Percentiles rank a stretch among this genome's conserved stretches.
These are phyloP conservation scores for Phalloptychus januarius DNA, from an alignment of 2,797 vertebrate species.

Conservation along the genomic window DNA sequence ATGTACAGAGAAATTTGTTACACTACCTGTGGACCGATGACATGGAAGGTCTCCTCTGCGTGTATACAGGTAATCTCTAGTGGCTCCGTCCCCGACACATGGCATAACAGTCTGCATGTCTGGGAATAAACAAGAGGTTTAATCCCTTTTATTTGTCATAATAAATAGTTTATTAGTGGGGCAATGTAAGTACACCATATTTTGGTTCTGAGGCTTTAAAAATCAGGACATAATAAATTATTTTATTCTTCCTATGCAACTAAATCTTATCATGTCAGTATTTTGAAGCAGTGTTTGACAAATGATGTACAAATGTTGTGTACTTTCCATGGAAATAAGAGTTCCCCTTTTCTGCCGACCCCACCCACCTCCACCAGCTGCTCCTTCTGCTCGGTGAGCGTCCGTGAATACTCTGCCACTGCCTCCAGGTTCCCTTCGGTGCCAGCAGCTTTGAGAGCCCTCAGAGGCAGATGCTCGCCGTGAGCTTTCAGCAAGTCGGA, in stretches of 20 bases:
- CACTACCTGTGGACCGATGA: constrained; percentile 95
- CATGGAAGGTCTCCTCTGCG: constrained; percentile 96
- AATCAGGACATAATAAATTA: neutral
- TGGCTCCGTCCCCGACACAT: constrained; percentile 93
- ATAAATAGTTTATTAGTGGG: neutral
- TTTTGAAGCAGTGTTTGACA: no score
- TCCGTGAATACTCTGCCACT: constrained; percentile 90
- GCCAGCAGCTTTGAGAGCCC: constrained; percentile 90
- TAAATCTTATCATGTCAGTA: no score
- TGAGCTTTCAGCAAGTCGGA: constrained; percentile 91
- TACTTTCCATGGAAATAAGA: neutral
- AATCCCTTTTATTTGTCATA: neutral
- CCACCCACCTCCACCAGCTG: constrained; percentile 92
- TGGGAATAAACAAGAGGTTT: constrained; percentile 48
- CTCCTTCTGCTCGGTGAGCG: constrained; percentile 95
- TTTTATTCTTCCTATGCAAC: neutral
- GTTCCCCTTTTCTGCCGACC: neutral
- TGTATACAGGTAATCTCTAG: constrained; percentile 97
- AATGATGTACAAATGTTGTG: no score
- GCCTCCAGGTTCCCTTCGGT: constrained; percentile 94
- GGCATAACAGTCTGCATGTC: constrained; percentile 92
- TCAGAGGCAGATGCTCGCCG: constrained; percentile 88
- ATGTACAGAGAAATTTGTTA: neutral
- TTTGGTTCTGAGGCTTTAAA: neutral
- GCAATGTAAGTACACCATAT: neutral